A percentile compares a stretch with the other conserved stretches of the same genome.
Evolutionary conservation across 1,140 invertebrate species (phyloP).

Genomic region (Panagrolaimus sp.): DNA sequence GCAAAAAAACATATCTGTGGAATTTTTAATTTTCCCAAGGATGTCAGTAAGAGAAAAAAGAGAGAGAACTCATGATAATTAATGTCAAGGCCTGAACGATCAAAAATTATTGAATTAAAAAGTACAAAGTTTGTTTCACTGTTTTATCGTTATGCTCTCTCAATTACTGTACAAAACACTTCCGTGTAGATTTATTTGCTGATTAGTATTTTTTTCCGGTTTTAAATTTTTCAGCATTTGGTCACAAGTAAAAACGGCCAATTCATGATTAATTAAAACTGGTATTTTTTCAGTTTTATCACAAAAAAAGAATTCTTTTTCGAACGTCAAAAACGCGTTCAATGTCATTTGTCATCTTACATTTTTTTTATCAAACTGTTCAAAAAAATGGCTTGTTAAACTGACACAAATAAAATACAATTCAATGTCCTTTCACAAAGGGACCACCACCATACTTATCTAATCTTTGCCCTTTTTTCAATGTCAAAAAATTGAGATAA

Average conservation of each 20-base stretch:
- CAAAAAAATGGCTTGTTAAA: neutral
- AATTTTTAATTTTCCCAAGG: no score
- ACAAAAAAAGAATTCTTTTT: no score
- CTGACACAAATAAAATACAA: neutral
- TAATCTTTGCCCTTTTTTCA: neutral
- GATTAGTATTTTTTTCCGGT: neutral
- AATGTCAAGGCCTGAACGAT: no score
- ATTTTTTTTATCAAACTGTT: neutral
- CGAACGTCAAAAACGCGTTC: neutral
- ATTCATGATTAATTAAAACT: no score
- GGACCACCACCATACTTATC: neutral
- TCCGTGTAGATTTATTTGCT: no score
- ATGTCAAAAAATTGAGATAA: constrained; percentile 1
- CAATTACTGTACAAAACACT: no score
- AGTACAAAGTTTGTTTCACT: no score
- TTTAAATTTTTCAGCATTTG: neutral
- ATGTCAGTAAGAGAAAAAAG: no score
- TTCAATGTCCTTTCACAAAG: neutral
- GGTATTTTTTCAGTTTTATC: neutral
- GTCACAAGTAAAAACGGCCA: no score
- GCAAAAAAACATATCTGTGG: neutral
- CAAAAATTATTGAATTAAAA: no score
- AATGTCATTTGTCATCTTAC: neutral
- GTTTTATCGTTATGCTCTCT: no score
- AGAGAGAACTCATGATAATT: no score